These are phyloP conservation scores for Ferdinandea cuprea DNA, from an alignment of 2,888 invertebrate genomes.

Conservation along the genomic window DNA sequence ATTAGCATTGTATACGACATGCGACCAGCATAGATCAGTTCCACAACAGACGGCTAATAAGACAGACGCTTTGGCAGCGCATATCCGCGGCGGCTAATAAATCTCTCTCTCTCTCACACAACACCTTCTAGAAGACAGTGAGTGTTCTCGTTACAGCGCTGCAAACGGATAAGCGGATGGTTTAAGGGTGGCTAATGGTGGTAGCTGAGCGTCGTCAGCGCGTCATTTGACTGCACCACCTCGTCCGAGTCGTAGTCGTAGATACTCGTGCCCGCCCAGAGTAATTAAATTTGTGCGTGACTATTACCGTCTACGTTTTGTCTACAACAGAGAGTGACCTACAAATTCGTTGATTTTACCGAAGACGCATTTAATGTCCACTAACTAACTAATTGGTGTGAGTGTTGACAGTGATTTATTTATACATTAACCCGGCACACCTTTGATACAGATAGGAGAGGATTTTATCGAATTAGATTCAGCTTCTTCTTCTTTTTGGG, in stretches of 20 bases:
- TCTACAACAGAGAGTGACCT: conserved; percentile 44
- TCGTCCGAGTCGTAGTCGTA: conserved; percentile 39
- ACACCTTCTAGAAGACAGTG: conserved; percentile 1
- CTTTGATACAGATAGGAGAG: conserved; percentile 34
- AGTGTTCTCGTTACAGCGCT: neutral
- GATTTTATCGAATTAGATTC: conserved; percentile 41
- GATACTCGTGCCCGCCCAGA: conserved; percentile 14
- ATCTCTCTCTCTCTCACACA: too few relatives aligned
- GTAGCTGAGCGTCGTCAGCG: conserved; percentile 10
- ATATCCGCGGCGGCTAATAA: conserved; percentile 18
- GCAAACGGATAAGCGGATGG: conserved; percentile 21
- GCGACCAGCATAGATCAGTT: conserved; percentile 66
- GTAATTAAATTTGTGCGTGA: conserved; percentile 39
- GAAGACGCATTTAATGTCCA: conserved; percentile 31
- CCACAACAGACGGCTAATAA: conserved; percentile 57
- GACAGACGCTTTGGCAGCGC: conserved; percentile 37
- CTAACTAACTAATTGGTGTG: conserved; percentile 53
- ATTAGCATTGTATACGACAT: conserved; percentile 42
- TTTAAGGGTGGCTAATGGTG: conserved; percentile 38
- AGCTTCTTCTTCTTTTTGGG: conserved; percentile 24
- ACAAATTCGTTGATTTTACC: conserved; percentile 14
- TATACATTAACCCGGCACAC: conserved; percentile 64
- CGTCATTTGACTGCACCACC: conserved; percentile 37
- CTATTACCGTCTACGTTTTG: conserved; percentile 49
- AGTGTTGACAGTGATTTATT: conserved; percentile 71